Evolutionary conservation across 2,113 vertebrate species (phyloP), one percentile per base, ranked within the genome.

Genomic region (Ophiodon elongatus): DNA sequence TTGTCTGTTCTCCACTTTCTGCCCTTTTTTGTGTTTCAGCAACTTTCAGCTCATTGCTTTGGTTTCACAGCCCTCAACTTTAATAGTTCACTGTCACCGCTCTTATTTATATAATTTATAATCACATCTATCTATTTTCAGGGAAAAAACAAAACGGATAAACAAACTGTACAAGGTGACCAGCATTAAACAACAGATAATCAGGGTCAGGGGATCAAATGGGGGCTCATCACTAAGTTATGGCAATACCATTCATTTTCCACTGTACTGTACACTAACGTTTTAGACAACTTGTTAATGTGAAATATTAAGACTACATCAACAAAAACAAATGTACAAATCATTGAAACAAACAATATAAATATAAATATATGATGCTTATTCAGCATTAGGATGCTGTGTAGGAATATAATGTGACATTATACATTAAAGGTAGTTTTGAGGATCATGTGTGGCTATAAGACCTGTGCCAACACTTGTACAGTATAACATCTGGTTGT

Each of bases 1-100:
- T 64, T 21, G 63, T 64, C 37, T 37, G 6, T 15, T 41, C 31
- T 60, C 9, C 25, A 33, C 29, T 59, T 23, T 11, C 27, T 41
- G 10, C 21, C 2, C 0, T 23, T 37, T 21, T 63, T 13, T 52
- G 25, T 15, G 25, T 59, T 59, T 59, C 13, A 14, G 10, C 27
- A 35, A 23, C 66, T 67, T 77, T 79, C 8, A 13, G 59, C 74
- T n/a, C 35, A 57, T 35, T 72, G 54, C 67, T 76, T 78, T 43
- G 47, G 17, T 69, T 76, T 70, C 25, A 25, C 41, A 47, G 68
- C 13, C 33, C 13, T 13, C 8, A 35, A 56, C 10, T 27, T 56
- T 9, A 23, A 52, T 52, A 21, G 19, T 21, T 52, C 21, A 52
- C 50, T 52, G 50, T 52, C 50, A 52, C 19, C 50, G 21, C 50